A percentile compares a stretch with the other conserved stretches of the same genome.
These are phyloP conservation scores for Limnephilus rhombicus DNA, from an alignment of 2,888 invertebrate species.

Conservation along the genomic window DNA sequence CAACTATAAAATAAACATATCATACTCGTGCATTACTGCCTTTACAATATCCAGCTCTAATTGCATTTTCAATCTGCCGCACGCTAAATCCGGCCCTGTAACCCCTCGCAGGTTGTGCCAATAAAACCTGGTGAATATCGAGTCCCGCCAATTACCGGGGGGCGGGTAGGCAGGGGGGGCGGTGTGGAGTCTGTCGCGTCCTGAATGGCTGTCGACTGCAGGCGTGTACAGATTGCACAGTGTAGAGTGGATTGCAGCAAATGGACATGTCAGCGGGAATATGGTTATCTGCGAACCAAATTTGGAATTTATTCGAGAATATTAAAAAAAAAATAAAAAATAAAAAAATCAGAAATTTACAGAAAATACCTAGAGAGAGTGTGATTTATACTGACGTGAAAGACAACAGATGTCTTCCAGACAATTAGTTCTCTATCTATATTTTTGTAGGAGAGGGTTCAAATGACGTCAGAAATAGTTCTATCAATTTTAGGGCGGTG, in stretches of 20 bases:
- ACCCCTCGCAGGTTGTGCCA: not conserved
- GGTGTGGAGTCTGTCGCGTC: not conserved
- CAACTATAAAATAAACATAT: not conserved
- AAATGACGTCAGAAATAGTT: too few species aligned
- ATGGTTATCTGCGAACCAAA: not conserved
- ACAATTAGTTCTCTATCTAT: too few species aligned
- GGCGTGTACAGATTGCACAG: not conserved
- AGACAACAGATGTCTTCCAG: too few species aligned
- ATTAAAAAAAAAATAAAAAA: not conserved
- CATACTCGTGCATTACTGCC: not conserved
- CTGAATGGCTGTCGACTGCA: not conserved
- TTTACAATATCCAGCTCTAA: not conserved
- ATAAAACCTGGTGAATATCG: not conserved
- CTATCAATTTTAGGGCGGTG: too few species aligned
- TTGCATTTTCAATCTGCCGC: not conserved
- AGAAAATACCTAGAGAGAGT: too few species aligned
- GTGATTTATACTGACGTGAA: too few species aligned
- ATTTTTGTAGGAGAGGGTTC: too few species aligned
- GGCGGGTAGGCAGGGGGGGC: not conserved
- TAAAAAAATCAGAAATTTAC: too few species aligned
- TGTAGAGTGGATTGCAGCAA: not conserved
- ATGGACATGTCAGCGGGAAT: not conserved
- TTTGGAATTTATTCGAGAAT: not conserved
- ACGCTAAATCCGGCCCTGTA: not conserved
- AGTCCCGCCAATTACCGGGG: not conserved